Base-by-base conservation (phyloP, 2,797 vertebrate species). In the Heliangelus exortis region DNA sequence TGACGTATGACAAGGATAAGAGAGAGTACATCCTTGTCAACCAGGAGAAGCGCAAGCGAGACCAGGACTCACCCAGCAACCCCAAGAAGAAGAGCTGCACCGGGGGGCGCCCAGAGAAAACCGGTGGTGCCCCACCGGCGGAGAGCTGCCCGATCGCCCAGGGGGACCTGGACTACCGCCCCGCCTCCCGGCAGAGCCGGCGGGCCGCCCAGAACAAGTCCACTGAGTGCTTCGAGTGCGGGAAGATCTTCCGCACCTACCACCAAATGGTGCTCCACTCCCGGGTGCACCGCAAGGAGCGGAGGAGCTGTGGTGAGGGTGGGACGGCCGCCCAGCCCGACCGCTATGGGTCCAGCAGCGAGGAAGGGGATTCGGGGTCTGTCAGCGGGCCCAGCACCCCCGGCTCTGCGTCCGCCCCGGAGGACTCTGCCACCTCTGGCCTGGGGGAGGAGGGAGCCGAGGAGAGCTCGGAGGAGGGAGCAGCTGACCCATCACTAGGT, bases 191-290 rank as follows among this genome's bases (percentile, higher is more conserved):
- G 34, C 98, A 98, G 94, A 97, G 96, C 94, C 97, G 98, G 10
- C 96, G 99, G 15, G 78, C 98, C 0, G 33, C 98, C 7, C 98
- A 98, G 84, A 98, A 98, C 91, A 99, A 99, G 95, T 98, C 98
- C 66, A 98, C 98, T 0, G 99, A 99, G 96, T 99, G 99, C 97
- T 99, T 99, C 0, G 99, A 99, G 96, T 99, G 99, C 1, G 99
- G 99, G 58, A 99, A 99, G 97, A 97, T 98, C 95, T 99, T 99
- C 89, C 98, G 99, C 94, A 99, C 99, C 50, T 99, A 99, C 55
- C 99, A 99, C 95, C 99, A 99, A 98, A 98, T 99, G 99, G 98
- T 98, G 41, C 98, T 99, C 92, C 99, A 99, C 96, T 98, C 98
- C 10, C 98, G 99, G 4, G 98, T 99, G 89, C 99, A 99, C 96